Evolutionary conservation across 2,888 invertebrate species (phyloP).

Genomic region (Physocephala rufipes): DNA sequence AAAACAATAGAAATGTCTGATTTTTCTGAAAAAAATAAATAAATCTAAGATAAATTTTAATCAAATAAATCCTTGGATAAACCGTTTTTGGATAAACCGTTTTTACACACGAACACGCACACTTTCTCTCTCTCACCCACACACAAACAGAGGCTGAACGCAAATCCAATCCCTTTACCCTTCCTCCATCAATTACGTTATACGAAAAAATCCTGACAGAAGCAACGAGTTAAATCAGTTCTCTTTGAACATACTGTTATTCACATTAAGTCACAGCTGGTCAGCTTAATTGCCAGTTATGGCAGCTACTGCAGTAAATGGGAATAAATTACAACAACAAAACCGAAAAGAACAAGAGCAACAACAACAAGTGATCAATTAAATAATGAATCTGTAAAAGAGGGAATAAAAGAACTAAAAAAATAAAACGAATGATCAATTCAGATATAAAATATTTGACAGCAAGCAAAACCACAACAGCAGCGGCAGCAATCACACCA

Average conservation of each 20-base stretch:
- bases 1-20: too few relatives aligned
- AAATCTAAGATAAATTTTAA: too few relatives aligned
- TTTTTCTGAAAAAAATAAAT: too few relatives aligned
- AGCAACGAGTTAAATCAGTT: constrained; percentile 26
- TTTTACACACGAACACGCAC: not conserved
- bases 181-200: not conserved
- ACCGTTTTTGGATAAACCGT: too few relatives aligned
- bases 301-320: not conserved
- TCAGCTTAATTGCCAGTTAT: constrained; percentile 27
- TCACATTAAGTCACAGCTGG: constrained; percentile 31
- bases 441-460: not conserved
- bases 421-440: not conserved
- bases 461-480: not conserved
- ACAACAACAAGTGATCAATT: not conserved
- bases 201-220: too few relatives aligned
- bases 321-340: not conserved
- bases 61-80: too few relatives aligned
- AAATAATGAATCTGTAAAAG: not conserved
- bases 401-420: not conserved
- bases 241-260: constrained; percentile 18
- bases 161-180: too few relatives aligned
- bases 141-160: too few relatives aligned
- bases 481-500: not conserved
- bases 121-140: not conserved
- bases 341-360: not conserved